Base-by-base conservation (phyloP, 1,140 invertebrate species). In the Eubasilissa regina region DNA sequence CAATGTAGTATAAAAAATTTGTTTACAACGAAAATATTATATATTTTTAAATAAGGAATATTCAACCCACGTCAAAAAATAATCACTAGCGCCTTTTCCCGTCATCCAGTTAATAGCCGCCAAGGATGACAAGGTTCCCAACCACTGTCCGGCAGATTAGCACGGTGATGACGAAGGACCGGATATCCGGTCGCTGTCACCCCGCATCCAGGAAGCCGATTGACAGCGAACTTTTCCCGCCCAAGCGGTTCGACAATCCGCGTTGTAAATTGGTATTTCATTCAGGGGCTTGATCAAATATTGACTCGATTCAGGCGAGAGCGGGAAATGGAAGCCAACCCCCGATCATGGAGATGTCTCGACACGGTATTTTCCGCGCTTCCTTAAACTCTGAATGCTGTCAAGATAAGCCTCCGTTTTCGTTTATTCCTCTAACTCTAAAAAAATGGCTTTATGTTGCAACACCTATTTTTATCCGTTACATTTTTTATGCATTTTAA, bases 271-370 rank as follows among this genome's bases (percentile, higher is more conserved):
- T 79, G 77, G 60, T 60, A 62, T 79, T 79, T 79, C 77, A 64
- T 80, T 80, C 77, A 56, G 64, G 60, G 55, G n/a, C 51, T 13
- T 62, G 60, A 21, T 81, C 77, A 79, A 81, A 81, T 81, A 81
- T 81, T 81, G 77, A 81, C 80, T 74, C 53, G 75, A 56, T 48
- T 62, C 21, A 11, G n/a, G 55, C 45, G 53, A 74, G 60, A 75
- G 60, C n/a, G n/a, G 72, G 58, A 75, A 75, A 72, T 72, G 25
- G 35, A 72, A 72, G 21, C 64, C 48, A 25, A 60, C 73, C 73
- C n/a, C 17, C 11, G 47, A 53, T 70, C 66, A 70, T 48, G 66
- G 47, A 17, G 66, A 70, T 47, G 45, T 70, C 51, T 51, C 19
- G 66, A 70, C 66, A 51, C 66, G 6, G 17, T 66, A 25, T 35